Percentiles rank a stretch among this genome's conserved stretches.
These are phyloP conservation scores for Mastomys natalensis DNA, from an alignment of 2,113 vertebrate genomes.

Conservation along the genomic window DNA sequence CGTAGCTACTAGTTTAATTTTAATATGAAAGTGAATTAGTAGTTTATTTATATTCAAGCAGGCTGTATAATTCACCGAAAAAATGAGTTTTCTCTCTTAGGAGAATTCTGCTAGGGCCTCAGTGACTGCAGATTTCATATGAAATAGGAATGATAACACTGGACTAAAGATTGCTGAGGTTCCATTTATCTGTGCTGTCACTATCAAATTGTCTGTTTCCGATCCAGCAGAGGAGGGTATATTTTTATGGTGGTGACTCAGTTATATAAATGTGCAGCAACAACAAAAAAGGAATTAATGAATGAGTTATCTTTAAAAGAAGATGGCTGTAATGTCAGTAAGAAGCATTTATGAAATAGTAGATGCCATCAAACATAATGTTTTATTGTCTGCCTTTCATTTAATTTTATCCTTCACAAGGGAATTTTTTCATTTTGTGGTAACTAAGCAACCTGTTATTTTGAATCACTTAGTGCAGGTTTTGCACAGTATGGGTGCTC, in stretches of 20 bases:
- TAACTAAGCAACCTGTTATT: conserved; percentile 81
- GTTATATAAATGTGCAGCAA: conserved; percentile 23
- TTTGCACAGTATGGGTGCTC: conserved; percentile 68
- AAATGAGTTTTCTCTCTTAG: neutral
- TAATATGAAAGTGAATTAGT: conserved; percentile 36
- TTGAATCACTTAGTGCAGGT: conserved; percentile 73
- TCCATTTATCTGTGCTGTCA: neutral
- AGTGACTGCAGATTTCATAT: conserved; percentile 6
- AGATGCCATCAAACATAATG: conserved; percentile 64
- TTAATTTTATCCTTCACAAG: conserved; percentile 71
- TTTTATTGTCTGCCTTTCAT: conserved; percentile 71
- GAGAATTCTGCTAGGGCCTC: neutral
- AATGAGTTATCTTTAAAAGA: conserved; percentile 56
- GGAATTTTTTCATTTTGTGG: conserved; percentile 75
- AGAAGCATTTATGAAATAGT: conserved; percentile 56
- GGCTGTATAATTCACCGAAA: neutral
- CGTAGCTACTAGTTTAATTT: neutral
- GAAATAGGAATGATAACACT: neutral
- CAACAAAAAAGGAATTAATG: conserved; percentile 50
- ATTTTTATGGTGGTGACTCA: conserved; percentile 19
- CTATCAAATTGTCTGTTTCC: conserved; percentile 27
- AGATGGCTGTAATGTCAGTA: conserved; percentile 39
- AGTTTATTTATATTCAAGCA: conserved; percentile 1
- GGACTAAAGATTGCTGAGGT: neutral
- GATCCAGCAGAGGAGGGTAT: neutral